These are phyloP conservation scores for Lerista edwardsae DNA, from an alignment of 2,797 vertebrate species.

Conservation along the genomic window DNA sequence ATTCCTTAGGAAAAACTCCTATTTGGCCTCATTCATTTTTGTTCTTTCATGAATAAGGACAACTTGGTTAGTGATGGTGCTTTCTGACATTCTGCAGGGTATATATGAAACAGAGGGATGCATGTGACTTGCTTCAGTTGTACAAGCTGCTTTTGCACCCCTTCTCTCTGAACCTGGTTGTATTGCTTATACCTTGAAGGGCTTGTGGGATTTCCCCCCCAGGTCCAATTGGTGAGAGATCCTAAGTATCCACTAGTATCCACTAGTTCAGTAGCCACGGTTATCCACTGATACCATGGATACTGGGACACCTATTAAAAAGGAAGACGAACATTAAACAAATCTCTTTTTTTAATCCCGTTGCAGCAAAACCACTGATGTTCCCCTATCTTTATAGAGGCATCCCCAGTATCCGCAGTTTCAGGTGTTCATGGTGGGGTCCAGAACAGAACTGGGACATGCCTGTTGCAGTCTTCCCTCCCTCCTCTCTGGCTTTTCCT, in stretches of 20 bases:
- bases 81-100: background rate
- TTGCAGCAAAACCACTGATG: too few species aligned
- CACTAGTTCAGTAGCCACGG: too few species aligned
- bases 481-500: background rate
- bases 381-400: too few species aligned
- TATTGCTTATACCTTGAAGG: background rate
- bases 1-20: background rate
- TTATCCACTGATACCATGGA: too few species aligned
- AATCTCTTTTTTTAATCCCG: too few species aligned
- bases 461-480: background rate
- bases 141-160: background rate
- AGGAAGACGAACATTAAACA: too few species aligned
- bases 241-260: too few species aligned
- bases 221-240: background rate
- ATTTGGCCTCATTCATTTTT: background rate
- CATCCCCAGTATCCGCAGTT: too few species aligned
- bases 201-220: background rate
- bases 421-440: too few species aligned
- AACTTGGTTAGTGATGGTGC: background rate
- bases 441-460: too few species aligned
- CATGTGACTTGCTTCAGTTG: background rate
- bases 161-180: background rate
- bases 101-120: background rate
- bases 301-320: too few species aligned
- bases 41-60: background rate